Evolutionary conservation across 1,140 invertebrate genomes (phyloP).

Genomic region (Drosophila pseudoananassae): DNA sequence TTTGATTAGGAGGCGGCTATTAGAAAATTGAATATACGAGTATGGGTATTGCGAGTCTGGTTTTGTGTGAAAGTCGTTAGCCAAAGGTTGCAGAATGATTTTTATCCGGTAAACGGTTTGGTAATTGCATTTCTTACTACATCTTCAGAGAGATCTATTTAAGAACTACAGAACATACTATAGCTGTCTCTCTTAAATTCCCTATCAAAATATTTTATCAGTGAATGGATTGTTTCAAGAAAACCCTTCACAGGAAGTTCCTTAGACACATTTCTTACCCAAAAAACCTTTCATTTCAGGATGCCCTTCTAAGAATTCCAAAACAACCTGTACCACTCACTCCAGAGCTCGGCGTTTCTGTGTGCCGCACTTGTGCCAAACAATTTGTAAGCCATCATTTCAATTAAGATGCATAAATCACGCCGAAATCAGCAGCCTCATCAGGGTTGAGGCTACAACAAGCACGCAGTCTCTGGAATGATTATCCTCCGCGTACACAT

Average conservation of each 20-base stretch:
- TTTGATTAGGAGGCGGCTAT: slow-evolving; percentile 78
- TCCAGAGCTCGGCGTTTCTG: neutral
- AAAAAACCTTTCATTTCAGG: slow-evolving; percentile 24
- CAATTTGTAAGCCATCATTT: slow-evolving; percentile 82
- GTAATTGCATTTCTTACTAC: slow-evolving; percentile 31
- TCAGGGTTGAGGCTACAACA: slow-evolving; percentile 28
- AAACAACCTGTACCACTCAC: slow-evolving; percentile 11
- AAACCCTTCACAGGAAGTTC: slow-evolving; percentile 51
- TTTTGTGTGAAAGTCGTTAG: slow-evolving; percentile 59
- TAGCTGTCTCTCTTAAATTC: neutral
- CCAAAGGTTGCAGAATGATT: slow-evolving; percentile 35
- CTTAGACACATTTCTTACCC: slow-evolving; percentile 14
- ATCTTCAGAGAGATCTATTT: slow-evolving; percentile 24
- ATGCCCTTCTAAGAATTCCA: slow-evolving; percentile 40
- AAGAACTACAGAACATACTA: neutral
- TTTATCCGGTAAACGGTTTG: slow-evolving; percentile 34
- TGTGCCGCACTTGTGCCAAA: slow-evolving; percentile 53
- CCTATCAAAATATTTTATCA: neutral
- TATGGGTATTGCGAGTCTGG: slow-evolving; percentile 8
- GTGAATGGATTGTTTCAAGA: neutral
- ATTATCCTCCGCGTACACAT: slow-evolving; percentile 56
- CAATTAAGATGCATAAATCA: slow-evolving; percentile 82
- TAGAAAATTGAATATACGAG: slow-evolving; percentile 76
- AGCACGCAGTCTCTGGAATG: slow-evolving; percentile 34
- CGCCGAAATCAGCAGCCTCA: slow-evolving; percentile 72